Percentiles rank a stretch among this genome's conserved stretches.
Conservation (phyloP, 2,113 vertebrate genomes). For the Tricholaema leucomelas region DNA sequence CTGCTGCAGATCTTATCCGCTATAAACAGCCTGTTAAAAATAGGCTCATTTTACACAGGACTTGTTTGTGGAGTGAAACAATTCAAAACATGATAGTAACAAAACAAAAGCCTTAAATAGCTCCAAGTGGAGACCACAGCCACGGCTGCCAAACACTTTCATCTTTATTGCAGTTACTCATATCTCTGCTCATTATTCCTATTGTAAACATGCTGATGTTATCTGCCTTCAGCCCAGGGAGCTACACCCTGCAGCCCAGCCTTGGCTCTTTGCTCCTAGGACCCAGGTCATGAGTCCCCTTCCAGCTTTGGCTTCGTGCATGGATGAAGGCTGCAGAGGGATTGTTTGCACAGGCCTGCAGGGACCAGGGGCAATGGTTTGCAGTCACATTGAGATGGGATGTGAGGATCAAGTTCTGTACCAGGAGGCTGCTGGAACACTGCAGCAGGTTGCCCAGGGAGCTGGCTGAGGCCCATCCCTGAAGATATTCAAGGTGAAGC, state of each 20-base stretch:
- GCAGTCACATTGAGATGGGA: too few species aligned
- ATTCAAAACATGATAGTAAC: constrained; percentile 50
- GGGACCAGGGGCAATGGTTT: too few species aligned
- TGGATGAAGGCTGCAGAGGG: too few species aligned
- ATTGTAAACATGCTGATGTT: constrained; percentile 44
- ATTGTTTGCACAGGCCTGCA: too few species aligned
- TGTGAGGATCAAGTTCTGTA: too few species aligned
- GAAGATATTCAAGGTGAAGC: too few species aligned
- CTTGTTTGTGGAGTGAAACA: constrained; percentile 59
- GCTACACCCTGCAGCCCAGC: neutral
- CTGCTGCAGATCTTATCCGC: constrained; percentile 42
- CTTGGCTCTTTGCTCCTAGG: neutral
- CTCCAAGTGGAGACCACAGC: constrained; percentile 31
- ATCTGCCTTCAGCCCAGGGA: neutral
- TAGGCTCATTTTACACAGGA: constrained; percentile 44
- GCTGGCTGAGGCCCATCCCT: too few species aligned
- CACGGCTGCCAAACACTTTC: constrained; percentile 55
- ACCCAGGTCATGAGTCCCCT: neutral
- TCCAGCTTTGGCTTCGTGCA: neutral
- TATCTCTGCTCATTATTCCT: constrained; percentile 51
- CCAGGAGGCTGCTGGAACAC: too few species aligned
- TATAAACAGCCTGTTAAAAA: constrained; percentile 50
- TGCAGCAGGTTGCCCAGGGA: too few species aligned
- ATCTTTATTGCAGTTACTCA: constrained; percentile 58
- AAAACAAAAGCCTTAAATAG: constrained; percentile 63